Evolutionary conservation across 2,113 vertebrate species (phyloP).

Genomic region (Semnornis frantzii): DNA sequence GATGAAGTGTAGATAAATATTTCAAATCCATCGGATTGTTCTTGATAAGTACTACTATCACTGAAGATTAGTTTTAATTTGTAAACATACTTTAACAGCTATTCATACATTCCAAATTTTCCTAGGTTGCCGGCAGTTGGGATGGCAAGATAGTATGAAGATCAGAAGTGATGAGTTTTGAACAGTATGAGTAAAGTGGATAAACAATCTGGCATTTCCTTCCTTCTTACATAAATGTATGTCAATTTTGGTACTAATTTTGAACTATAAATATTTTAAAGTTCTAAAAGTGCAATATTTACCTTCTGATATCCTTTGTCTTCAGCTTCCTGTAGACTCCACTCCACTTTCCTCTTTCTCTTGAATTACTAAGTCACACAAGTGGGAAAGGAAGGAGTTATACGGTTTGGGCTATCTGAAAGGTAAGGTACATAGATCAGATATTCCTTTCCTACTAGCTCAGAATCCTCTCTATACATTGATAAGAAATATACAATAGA

Average conservation of each 20-base stretch:
- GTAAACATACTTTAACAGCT: not conserved
- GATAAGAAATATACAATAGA: not conserved
- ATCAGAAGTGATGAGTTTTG: not conserved
- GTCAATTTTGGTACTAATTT: not conserved
- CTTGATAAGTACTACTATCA: not conserved
- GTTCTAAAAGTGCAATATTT: not conserved
- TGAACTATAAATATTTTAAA: not conserved
- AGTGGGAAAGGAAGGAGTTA: not conserved
- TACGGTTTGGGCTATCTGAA: not conserved
- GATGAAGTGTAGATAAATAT: constrained; percentile 30
- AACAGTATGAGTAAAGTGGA: not conserved
- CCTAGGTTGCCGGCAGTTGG: not conserved
- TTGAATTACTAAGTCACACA: not conserved
- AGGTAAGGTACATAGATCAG: not conserved
- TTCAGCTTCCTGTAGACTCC: not conserved
- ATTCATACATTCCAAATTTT: not conserved
- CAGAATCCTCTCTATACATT: not conserved
- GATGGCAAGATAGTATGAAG: not conserved
- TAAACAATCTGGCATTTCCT: not conserved
- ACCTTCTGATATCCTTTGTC: not conserved
- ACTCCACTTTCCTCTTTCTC: not conserved
- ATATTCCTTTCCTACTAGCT: not conserved
- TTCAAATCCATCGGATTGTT: constrained; percentile 31
- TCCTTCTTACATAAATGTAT: not conserved
- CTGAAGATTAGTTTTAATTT: constrained; percentile 42